phyloP scores from a whole-genome alignment of 1,140 invertebrate species.

The Macrobrachium rosenbergii region DNA sequence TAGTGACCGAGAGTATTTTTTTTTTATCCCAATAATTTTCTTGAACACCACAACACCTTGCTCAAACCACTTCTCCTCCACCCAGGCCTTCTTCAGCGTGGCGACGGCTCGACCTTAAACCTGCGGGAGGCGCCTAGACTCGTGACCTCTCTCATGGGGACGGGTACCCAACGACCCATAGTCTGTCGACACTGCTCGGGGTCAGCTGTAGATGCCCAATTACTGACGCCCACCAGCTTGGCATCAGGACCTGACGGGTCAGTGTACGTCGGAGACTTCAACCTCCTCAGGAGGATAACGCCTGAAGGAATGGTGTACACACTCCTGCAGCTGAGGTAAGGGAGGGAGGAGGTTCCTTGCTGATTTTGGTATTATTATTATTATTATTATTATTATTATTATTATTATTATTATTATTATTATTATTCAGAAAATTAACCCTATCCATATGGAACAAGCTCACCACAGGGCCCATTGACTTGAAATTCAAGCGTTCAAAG shows the following conservation, averaged over 20 bases:
- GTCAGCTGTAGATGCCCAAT: constrained; percentile 84
- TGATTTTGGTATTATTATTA: too few relatives aligned
- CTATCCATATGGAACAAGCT: too few relatives aligned
- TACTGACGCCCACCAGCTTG: constrained; percentile 92
- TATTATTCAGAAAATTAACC: too few relatives aligned
- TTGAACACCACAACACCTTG: not conserved
- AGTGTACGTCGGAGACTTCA: constrained; percentile 97
- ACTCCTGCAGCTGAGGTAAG: constrained; percentile 90
- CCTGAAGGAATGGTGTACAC: constrained; percentile 93
- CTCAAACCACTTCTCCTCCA: not conserved
- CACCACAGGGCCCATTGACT: too few relatives aligned
- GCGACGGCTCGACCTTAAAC: constrained; percentile 93
- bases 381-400: too few relatives aligned
- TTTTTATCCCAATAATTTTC: not conserved
- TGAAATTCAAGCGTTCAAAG: too few relatives aligned
- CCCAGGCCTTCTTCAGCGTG: constrained; percentile 89
- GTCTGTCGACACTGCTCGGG: constrained; percentile 76
- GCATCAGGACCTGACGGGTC: constrained; percentile 95
- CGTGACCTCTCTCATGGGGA: constrained; percentile 95
- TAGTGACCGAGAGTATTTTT: too few relatives aligned
- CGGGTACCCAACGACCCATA: constrained; percentile 85
- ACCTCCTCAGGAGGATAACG: constrained; percentile 92
- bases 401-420: too few relatives aligned
- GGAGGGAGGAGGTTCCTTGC: too few relatives aligned
- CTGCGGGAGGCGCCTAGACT: constrained; percentile 81